Evolutionary conservation across 2,113 vertebrate species (phyloP).

Genomic region (Phocoena sinus): DNA sequence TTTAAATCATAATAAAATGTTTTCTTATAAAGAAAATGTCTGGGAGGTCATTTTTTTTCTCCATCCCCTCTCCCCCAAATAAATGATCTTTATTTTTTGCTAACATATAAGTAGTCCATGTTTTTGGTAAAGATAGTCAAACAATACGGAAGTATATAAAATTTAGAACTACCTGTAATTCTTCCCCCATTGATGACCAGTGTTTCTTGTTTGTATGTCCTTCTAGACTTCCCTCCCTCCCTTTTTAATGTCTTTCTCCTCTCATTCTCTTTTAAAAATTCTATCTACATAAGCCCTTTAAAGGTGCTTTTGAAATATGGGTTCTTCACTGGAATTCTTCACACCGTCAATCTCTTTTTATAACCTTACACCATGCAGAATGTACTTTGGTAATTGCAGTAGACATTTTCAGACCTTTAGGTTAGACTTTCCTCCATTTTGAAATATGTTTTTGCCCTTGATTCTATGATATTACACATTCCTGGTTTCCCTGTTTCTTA

Average conservation of each 20-base stretch:
- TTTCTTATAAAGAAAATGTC: not conserved
- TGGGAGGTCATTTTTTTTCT: not conserved
- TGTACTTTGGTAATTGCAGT: not conserved
- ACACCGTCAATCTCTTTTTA: not conserved
- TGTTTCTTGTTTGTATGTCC: not conserved
- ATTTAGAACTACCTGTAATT: not conserved
- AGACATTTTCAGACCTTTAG: not conserved
- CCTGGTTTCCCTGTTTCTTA: not conserved
- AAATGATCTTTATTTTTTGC: not conserved
- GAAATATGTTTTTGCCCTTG: not conserved
- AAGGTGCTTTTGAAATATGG: not conserved
- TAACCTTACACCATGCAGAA: not conserved
- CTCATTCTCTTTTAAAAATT: not conserved
- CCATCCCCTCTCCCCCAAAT: too few relatives aligned
- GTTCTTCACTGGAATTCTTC: not conserved
- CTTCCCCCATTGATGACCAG: not conserved
- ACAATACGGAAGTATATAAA: not conserved
- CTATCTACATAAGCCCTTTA: not conserved
- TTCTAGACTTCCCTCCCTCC: not conserved
- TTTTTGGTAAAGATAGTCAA: not conserved
- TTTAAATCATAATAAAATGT: not conserved
- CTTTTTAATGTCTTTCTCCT: not conserved
- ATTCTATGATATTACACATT: not conserved
- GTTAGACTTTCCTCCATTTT: not conserved
- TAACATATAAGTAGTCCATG: not conserved